Evolutionary conservation across 2,113 vertebrate genomes (phyloP).

Genomic region (Origma solitaria): DNA sequence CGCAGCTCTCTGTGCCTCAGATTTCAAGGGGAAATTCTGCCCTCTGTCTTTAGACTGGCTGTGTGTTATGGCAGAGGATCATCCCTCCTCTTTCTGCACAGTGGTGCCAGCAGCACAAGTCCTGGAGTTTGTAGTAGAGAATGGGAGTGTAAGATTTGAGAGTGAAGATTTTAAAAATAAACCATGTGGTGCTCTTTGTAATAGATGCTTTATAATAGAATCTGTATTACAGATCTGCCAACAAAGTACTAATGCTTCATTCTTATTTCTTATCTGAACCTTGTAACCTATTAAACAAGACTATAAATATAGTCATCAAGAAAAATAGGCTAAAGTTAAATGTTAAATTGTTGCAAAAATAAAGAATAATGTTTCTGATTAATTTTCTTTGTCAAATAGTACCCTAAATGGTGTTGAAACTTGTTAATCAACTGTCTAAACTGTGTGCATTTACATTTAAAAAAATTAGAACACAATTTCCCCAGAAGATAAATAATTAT

Average conservation of each 20-base stretch:
- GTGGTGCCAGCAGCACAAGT: background rate
- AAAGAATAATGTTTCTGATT: constrained; percentile 25
- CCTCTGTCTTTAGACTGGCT: background rate
- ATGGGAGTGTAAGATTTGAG: background rate
- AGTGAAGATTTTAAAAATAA: background rate
- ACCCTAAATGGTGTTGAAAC: constrained; percentile 42
- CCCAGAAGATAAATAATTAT: constrained; percentile 69
- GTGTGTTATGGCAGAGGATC: background rate
- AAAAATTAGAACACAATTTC: constrained; percentile 66
- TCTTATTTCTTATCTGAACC: background rate
- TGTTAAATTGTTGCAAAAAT: constrained; percentile 30
- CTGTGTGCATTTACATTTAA: constrained; percentile 47
- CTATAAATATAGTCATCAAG: background rate
- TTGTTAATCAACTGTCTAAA: constrained; percentile 59
- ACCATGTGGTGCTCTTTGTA: background rate
- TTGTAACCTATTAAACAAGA: background rate
- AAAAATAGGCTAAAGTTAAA: background rate
- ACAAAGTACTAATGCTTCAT: background rate
- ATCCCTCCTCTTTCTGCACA: background rate
- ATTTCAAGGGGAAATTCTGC: background rate
- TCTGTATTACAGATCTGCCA: background rate
- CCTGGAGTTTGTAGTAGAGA: background rate
- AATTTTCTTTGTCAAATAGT: constrained; percentile 43
- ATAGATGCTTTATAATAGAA: background rate
- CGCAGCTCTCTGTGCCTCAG: background rate